These are phyloP conservation scores for Enteromius argenteus DNA, from an alignment of 2,797 vertebrate genomes.

Conservation along the genomic window DNA sequence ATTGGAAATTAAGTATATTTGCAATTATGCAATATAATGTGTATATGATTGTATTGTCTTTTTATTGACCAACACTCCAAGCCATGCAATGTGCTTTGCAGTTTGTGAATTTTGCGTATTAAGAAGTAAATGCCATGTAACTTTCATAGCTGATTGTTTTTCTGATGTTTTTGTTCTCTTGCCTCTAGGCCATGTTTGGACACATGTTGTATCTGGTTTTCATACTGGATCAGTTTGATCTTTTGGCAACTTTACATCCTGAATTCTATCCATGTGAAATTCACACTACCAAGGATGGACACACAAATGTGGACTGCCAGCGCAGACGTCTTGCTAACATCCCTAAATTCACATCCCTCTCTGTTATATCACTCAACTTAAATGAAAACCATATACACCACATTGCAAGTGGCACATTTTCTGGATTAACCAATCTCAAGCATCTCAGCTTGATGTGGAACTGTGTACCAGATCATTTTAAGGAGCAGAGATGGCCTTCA, in stretches of 20 bases:
- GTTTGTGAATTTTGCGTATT: background rate
- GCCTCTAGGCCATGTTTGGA: conserved; percentile 69
- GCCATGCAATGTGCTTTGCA: background rate
- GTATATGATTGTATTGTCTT: background rate
- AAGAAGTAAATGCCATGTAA: background rate
- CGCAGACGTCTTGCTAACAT: conserved; percentile 71
- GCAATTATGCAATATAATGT: background rate
- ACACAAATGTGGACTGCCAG: conserved; percentile 75
- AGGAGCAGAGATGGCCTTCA: conserved; percentile 56
- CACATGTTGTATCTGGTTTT: conserved; percentile 61
- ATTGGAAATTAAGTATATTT: background rate
- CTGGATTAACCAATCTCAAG: conserved; percentile 73
- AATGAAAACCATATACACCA: conserved; percentile 73
- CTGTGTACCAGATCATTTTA: conserved; percentile 74
- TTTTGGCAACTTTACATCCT: conserved; percentile 70
- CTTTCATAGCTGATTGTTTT: background rate
- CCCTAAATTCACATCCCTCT: conserved; percentile 71
- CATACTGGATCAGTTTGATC: conserved; percentile 60
- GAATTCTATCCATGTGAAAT: conserved; percentile 85
- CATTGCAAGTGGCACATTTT: conserved; percentile 69
- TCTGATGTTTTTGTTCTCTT: conserved; percentile 24
- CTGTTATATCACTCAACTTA: conserved; percentile 74
- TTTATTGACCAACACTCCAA: no score
- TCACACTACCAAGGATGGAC: conserved; percentile 48
- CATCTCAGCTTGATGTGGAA: conserved; percentile 79